A percentile compares a stretch with the other conserved stretches of the same genome.
Conservation (phyloP, 2,888 invertebrate genomes). For the Tachina fera region DNA sequence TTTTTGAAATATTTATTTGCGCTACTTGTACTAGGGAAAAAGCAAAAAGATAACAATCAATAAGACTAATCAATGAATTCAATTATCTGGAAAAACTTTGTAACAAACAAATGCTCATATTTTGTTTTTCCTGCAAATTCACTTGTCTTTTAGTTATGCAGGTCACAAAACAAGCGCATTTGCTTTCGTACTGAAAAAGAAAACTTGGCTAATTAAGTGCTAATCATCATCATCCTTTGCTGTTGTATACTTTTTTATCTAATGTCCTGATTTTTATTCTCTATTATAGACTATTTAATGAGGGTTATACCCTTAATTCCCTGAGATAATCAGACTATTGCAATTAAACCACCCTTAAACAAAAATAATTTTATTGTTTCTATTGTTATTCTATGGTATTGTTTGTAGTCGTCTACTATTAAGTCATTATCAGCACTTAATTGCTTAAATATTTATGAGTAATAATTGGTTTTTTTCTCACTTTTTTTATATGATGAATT, state of each 20-base stretch:
- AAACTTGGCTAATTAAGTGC: constrained; percentile 57
- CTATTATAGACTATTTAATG: constrained; percentile 28
- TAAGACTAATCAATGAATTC: constrained; percentile 66
- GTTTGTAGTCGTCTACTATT: background rate
- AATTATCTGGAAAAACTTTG: constrained; percentile 65
- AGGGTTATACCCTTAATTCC: constrained; percentile 27
- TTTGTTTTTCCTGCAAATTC: constrained; percentile 24
- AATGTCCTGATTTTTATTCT: constrained; percentile 46
- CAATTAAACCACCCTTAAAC: constrained; percentile 49
- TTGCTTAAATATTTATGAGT: constrained; percentile 13
- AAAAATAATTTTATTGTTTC: background rate
- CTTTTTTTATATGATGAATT: background rate
- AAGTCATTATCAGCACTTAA: constrained; percentile 37
- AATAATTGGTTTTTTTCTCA: background rate
- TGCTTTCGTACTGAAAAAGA: background rate
- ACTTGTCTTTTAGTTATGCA: constrained; percentile 50
- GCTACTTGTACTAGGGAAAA: no score
- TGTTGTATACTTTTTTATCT: constrained; percentile 12
- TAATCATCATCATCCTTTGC: constrained; percentile 34
- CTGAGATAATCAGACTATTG: background rate
- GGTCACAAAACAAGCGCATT: constrained; percentile 67
- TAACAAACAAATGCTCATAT: constrained; percentile 67
- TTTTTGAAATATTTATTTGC: constrained; percentile 3
- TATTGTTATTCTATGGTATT: constrained; percentile 12
- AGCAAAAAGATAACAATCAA: constrained; percentile 46